Conservation (phyloP, 2,888 invertebrate species). For the Cotesia congregata region DNA sequence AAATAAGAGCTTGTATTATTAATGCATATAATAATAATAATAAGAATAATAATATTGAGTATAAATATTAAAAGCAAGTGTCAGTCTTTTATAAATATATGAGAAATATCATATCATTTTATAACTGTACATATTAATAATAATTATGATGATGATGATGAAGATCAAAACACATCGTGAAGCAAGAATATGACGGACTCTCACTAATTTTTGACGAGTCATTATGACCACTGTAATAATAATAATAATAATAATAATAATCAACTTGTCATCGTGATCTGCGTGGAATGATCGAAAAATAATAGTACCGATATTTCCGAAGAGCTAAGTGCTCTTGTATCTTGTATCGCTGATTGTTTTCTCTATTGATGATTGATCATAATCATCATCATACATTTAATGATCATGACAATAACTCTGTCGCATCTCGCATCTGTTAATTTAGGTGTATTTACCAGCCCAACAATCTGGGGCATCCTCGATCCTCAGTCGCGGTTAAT, state of each 20-base stretch:
- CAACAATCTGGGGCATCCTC: slow-evolving; percentile 50
- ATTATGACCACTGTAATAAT: slow-evolving; percentile 25
- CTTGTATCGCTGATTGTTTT: not conserved
- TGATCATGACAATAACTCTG: not conserved
- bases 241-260: slow-evolving; percentile 4
- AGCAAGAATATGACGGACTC: slow-evolving; percentile 38
- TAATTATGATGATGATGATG: not conserved
- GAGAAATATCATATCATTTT: not conserved
- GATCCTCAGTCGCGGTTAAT: slow-evolving; percentile 35
- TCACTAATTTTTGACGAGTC: slow-evolving; percentile 48
- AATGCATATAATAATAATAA: not conserved
- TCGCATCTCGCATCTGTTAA: slow-evolving; percentile 3
- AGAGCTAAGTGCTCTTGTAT: not conserved
- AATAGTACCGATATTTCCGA: not conserved
- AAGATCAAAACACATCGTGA: not conserved
- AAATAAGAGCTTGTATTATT: too few relatives aligned
- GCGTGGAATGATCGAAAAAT: not conserved
- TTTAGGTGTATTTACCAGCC: slow-evolving; percentile 40
- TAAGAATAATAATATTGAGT: not conserved
- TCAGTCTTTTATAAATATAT: not conserved
- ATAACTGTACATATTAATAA: not conserved
- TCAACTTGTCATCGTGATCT: slow-evolving; percentile 27
- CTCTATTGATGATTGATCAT: not conserved
- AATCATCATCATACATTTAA: not conserved
- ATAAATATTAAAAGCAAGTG: not conserved